Evolutionary conservation across 2,888 invertebrate species (phyloP).

Genomic region (Hydraecia micacea): DNA sequence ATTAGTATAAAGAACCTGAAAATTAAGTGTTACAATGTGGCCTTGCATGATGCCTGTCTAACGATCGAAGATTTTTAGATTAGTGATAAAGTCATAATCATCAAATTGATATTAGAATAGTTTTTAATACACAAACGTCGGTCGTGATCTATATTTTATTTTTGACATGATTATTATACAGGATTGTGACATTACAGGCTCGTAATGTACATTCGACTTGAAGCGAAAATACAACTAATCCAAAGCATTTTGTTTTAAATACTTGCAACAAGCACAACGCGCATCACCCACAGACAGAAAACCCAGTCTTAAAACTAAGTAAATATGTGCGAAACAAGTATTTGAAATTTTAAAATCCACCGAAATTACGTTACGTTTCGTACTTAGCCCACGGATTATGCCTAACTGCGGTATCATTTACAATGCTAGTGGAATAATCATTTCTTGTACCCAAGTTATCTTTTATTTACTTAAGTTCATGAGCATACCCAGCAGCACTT

Average conservation of each 20-base stretch:
- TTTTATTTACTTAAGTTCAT: conserved; percentile 30
- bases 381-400: neutral
- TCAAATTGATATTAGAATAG: conserved; percentile 12
- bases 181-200: neutral
- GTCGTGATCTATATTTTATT: neutral
- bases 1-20: neutral
- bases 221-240: neutral
- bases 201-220: too few species aligned
- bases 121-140: neutral
- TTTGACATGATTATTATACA: neutral
- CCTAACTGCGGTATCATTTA: neutral
- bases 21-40: conserved; percentile 12
- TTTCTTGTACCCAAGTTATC: neutral
- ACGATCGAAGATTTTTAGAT: conserved; percentile 1
- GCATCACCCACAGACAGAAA: neutral
- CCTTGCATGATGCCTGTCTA: neutral
- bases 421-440: neutral
- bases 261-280: neutral
- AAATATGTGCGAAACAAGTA: neutral
- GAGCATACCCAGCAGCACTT: conserved; percentile 21
- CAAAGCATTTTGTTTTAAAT: neutral
- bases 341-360: neutral
- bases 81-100: conserved; percentile 2
- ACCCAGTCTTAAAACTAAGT: neutral
- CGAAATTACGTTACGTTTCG: neutral